Evolutionary conservation across 1,140 invertebrate species (phyloP), one percentile per base, ranked within the genome.

Genomic region (Diabrotica undecimpunctata): DNA sequence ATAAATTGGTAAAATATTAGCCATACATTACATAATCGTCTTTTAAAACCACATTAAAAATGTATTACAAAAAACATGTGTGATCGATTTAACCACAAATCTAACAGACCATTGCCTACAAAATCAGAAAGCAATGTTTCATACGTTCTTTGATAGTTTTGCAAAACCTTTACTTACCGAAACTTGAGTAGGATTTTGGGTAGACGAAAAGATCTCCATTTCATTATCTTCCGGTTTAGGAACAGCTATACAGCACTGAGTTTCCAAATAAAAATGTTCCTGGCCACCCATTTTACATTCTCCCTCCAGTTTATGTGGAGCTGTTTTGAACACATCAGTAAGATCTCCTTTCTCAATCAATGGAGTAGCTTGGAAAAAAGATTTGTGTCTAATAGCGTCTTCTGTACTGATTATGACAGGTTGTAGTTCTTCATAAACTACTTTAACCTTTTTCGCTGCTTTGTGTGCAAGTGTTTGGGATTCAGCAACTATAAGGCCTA

Each of bases 181-280:
- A 66, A 85, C 83, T 77, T 94, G 90, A 0, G 86, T 82, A 0
- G 92, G 91, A 83, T 91, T 87, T 80, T 98, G 96, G 0, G 91
- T 89, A 0, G 92, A 92, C 58, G 85, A 86, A 73, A 90, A 89
- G 8, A 98, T 75, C 79, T 96, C 93, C 62, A 97, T 82, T 78
- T 97, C 95, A 70, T 93, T 88, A 72, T 89, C 85, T 75, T 92
- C 90, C 72, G 87, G 86, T 62, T 86, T 88, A 0, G 93, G 93
- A 38, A 94, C 80, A 2, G 87, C 94, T 52, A 94, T 80, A 39
- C 85, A 77, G 9, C 84, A 85, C 35, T 95, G 86, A 0, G 95
- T 96, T 81, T 96, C 94, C 66, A 99, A 79, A 80, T 99, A 98
- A 81, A 98, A 98, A 79, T 99, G 96, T 79, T 98, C 95, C 79